Percentiles rank a stretch among this genome's conserved stretches.
Evolutionary conservation across 2,888 invertebrate species (phyloP).

Genomic region (Tipula lateralis): DNA sequence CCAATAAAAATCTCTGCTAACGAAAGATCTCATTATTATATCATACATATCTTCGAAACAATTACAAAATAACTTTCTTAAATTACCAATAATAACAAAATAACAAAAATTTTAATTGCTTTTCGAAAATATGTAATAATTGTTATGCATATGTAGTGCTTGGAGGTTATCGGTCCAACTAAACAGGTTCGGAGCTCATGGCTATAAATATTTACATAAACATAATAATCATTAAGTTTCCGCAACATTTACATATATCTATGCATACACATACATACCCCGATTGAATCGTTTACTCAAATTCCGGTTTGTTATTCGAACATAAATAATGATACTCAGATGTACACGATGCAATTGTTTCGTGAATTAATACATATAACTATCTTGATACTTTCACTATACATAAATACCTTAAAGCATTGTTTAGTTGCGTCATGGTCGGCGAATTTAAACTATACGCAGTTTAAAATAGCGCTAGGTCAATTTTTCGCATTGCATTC

Average conservation of each 20-base stretch:
- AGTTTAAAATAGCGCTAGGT: neutral
- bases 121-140: neutral
- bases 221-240: neutral
- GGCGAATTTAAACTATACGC: neutral
- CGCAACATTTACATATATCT: neutral
- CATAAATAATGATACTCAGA: neutral
- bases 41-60: neutral
- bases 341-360: neutral
- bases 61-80: conserved; percentile 5
- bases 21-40: neutral
- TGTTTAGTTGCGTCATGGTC: neutral
- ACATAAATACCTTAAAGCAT: neutral
- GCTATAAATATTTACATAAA: neutral
- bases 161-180: neutral
- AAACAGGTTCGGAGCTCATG: neutral
- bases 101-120: neutral
- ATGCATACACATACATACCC: neutral
- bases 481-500: neutral
- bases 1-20: too few species aligned
- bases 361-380: neutral
- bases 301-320: neutral
- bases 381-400: neutral
- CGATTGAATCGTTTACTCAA: too few species aligned
- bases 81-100: neutral
- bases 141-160: neutral